phyloP scores from a whole-genome alignment of 2,888 invertebrate species.

The Tetrapedia diversipes region DNA sequence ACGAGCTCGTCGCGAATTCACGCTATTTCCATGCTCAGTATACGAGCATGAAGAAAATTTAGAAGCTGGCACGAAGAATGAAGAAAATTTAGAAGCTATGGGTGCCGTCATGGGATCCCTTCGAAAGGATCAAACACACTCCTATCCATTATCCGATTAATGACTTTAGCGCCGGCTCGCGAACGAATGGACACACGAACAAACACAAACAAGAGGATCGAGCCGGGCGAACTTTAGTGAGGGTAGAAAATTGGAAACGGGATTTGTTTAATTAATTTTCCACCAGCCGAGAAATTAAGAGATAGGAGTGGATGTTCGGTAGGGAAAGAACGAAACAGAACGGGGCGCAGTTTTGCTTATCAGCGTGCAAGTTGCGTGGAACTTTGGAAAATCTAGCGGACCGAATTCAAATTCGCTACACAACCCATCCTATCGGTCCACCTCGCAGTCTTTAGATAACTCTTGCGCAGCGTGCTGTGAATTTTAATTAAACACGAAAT shows the following conservation, averaged over 20 bases:
- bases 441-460: conserved; percentile 38
- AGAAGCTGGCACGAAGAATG: background rate
- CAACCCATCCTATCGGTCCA: background rate
- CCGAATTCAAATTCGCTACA: conserved; percentile 42
- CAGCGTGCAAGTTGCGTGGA: background rate
- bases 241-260: conserved; percentile 1
- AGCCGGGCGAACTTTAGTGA: background rate
- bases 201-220: background rate
- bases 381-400: conserved; percentile 35
- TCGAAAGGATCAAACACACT: background rate
- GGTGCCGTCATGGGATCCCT: background rate
- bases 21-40: conserved; percentile 12
- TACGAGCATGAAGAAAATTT: background rate
- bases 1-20: conserved; percentile 23
- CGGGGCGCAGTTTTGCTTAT: conserved; percentile 15
- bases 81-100: background rate
- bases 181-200: background rate
- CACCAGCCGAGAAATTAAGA: conserved; percentile 9
- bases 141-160: background rate
- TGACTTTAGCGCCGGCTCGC: background rate
- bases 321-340: background rate
- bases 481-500: conserved; percentile 24
- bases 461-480: conserved; percentile 13
- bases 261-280: conserved; percentile 27
- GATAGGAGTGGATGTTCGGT: background rate